Evolutionary conservation across 92 coral and sea anemone species (phyloP).

Genomic region (Isaurus tuberculatus): DNA sequence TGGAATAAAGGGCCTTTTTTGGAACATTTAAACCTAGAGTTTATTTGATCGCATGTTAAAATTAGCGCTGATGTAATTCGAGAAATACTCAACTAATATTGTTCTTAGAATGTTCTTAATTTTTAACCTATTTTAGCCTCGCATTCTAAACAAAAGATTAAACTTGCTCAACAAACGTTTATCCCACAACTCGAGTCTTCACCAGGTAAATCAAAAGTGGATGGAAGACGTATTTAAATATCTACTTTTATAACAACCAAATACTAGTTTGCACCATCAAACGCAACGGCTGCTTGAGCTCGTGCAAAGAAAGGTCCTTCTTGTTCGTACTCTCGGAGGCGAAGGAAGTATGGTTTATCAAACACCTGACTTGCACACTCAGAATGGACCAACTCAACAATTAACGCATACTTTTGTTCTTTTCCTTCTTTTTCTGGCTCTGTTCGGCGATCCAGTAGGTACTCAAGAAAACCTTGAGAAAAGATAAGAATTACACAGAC

Average conservation of each 20-base stretch:
- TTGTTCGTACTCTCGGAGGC: conserved; percentile 89
- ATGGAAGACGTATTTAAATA: too few relatives aligned
- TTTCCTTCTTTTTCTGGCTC: conserved; percentile 89
- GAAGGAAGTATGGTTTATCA: conserved; percentile 87
- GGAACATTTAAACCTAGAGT: too few relatives aligned
- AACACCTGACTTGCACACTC: conserved; percentile 72
- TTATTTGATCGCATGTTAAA: too few relatives aligned
- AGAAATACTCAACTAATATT: too few relatives aligned
- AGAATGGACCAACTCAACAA: conserved; percentile 79
- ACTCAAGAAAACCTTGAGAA: conserved; percentile 83
- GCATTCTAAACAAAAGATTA: too few relatives aligned
- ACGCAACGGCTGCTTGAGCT: conserved; percentile 91
- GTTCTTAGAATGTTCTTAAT: too few relatives aligned
- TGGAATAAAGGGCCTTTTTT: too few relatives aligned
- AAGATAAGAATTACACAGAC: neutral
- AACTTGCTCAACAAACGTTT: too few relatives aligned
- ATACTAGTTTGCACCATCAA: conserved; percentile 82
- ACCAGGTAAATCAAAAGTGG: too few relatives aligned
- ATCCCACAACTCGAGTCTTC: too few relatives aligned
- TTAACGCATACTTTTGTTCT: conserved; percentile 87
- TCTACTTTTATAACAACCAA: neutral
- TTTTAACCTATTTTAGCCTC: too few relatives aligned
- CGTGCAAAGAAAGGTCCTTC: conserved; percentile 95
- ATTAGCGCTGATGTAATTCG: too few relatives aligned
- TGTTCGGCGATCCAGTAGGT: conserved; percentile 90